phyloP scores from a whole-genome alignment of 1,140 invertebrate genomes.

The Drosophila bocki region DNA sequence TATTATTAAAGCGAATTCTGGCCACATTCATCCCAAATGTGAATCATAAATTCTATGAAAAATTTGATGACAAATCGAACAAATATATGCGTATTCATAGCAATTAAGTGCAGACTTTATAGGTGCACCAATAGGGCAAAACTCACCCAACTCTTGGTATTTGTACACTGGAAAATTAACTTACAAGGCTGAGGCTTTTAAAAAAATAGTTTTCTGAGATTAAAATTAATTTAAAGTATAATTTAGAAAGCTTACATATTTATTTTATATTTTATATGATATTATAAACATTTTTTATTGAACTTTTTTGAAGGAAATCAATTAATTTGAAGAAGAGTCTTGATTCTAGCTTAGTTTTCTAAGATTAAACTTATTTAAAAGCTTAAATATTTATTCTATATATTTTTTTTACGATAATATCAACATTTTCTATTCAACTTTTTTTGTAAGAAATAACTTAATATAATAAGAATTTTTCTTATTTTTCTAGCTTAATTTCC shows the following conservation, averaged over 20 bases:
- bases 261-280: not conserved
- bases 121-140: constrained; percentile 17
- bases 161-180: constrained; percentile 4
- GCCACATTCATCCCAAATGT: constrained; percentile 7
- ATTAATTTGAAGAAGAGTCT: not conserved
- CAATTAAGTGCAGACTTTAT: constrained; percentile 66
- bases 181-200: fast-evolving
- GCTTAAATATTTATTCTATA: not conserved
- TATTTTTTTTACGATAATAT: no score
- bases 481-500: not conserved
- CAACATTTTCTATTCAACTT: no score
- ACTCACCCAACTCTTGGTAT: not conserved
- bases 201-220: not conserved
- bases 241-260: not conserved
- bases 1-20: constrained; percentile 21
- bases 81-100: constrained; percentile 40
- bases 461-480: not conserved
- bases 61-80: constrained; percentile 11
- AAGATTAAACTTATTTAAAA: no score
- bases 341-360: not conserved
- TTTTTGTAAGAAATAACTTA: not conserved
- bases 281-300: not conserved
- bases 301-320: not conserved
- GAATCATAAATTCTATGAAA: constrained; percentile 28
- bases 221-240: not conserved